These are phyloP conservation scores for Protobothrops flavoviridis DNA, from an alignment of 2,113 vertebrate species.

Conservation along the genomic window DNA sequence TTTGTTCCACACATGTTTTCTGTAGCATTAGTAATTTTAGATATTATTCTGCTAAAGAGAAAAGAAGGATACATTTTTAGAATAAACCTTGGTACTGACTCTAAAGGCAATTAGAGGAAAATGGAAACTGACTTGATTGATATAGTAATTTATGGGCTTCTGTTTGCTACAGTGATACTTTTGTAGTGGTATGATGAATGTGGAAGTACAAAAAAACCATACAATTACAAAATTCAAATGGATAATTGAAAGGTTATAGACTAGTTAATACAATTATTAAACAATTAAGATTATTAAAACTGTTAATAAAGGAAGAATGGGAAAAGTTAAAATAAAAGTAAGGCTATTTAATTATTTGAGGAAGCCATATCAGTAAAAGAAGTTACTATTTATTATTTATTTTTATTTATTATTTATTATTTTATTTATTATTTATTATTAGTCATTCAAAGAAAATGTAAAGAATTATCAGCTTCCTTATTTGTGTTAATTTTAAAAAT, in stretches of 20 bases:
- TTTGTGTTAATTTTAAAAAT: background rate
- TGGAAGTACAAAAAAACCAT: constrained; percentile 9
- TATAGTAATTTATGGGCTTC: constrained; percentile 25
- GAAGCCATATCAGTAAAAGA: constrained; percentile 10
- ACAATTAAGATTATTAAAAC: constrained; percentile 43
- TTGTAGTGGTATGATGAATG: constrained; percentile 5
- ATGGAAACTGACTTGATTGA: constrained; percentile 12
- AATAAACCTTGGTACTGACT: background rate
- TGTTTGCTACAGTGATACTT: constrained; percentile 33
- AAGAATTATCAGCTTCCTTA: constrained; percentile 17
- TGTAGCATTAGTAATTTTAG: background rate
- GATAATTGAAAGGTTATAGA: constrained; percentile 48
- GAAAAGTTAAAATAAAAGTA: constrained; percentile 41
- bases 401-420: constrained; percentile 27
- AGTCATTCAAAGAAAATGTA: background rate
- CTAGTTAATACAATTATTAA: constrained; percentile 51
- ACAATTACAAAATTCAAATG: background rate
- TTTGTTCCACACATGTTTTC: background rate
- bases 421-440: constrained; percentile 28
- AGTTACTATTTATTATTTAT: constrained; percentile 22
- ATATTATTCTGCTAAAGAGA: background rate
- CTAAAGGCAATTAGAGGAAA: constrained; percentile 1
- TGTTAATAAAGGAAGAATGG: constrained; percentile 28
- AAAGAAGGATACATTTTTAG: constrained; percentile 14
- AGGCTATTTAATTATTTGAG: constrained; percentile 32